Conservation (phyloP, 2,797 vertebrate genomes). For the Spinibarbus caldwelli region DNA sequence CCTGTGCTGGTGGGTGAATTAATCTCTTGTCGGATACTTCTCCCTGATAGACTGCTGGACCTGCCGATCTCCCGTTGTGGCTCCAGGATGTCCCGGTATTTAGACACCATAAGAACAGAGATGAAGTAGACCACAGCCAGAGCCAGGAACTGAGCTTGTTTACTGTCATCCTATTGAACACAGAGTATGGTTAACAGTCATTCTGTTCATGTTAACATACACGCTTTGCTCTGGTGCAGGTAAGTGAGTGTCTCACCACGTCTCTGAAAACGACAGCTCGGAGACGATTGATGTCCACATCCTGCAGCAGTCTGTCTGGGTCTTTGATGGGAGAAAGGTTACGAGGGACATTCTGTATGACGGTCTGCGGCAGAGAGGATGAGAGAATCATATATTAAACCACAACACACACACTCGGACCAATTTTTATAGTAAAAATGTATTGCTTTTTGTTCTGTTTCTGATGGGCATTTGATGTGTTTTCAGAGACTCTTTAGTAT, state of each 20-base stretch:
- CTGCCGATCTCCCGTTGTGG: constrained; percentile 95
- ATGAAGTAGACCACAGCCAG: constrained; percentile 99
- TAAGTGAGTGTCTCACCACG: constrained; percentile 84
- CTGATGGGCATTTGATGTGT: not conserved
- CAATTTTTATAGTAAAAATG: not conserved
- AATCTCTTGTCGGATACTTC: constrained; percentile 97
- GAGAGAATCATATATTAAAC: constrained; percentile 5
- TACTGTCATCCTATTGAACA: constrained; percentile 90
- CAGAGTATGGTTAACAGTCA: constrained; percentile 45
- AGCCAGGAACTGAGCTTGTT: constrained; percentile 97
- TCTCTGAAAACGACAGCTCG: constrained; percentile 98
- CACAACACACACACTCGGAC: not conserved
- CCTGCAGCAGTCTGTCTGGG: constrained; percentile 96
- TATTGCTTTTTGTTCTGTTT: not conserved
- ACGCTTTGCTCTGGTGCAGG: constrained; percentile 3
- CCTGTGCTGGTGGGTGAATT: constrained; percentile 99
- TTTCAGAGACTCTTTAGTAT: not conserved
- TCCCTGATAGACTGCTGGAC: constrained; percentile 91
- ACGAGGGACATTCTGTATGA: constrained; percentile 82
- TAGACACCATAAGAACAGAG: constrained; percentile 98
- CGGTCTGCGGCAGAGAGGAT: constrained; percentile 74
- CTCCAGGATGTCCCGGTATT: constrained; percentile 97
- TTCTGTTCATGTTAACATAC: constrained; percentile 3
- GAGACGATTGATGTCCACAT: constrained; percentile 98
- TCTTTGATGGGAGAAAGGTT: constrained; percentile 92